A percentile compares a stretch with the other conserved stretches of the same genome.
These are phyloP conservation scores for Tychaedon coryphoeus DNA, from an alignment of 2,113 vertebrate species.

Conservation along the genomic window DNA sequence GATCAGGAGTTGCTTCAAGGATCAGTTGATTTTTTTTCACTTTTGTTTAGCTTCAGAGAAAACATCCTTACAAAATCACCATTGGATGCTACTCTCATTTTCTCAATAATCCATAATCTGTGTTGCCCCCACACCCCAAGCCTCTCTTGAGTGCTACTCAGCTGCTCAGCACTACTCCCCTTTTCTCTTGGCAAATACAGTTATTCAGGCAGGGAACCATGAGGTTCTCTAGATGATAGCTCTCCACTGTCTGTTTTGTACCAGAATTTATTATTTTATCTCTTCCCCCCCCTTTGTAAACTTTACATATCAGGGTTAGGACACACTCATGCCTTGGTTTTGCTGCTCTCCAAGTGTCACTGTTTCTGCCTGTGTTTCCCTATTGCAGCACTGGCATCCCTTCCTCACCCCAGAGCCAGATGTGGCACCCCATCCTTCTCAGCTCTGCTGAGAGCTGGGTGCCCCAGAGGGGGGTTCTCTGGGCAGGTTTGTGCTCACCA, in stretches of 20 bases:
- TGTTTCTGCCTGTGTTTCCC: neutral
- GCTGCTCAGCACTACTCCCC: neutral
- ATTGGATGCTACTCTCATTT: slow-evolving; percentile 38
- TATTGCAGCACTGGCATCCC: rapidly evolving
- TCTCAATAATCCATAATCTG: slow-evolving; percentile 16
- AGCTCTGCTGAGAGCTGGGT: no score
- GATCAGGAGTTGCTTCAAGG: neutral
- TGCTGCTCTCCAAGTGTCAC: neutral
- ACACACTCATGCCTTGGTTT: neutral
- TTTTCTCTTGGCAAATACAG: neutral
- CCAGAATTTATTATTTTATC: neutral
- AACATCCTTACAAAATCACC: slow-evolving; percentile 14
- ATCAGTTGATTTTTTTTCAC: neutral
- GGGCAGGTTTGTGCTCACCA: no score
- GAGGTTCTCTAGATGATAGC: neutral
- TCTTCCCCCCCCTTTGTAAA: neutral
- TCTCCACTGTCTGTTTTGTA: neutral
- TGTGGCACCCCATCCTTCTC: neutral
- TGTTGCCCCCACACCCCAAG: rapidly evolving
- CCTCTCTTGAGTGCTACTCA: neutral
- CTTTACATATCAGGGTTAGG: neutral
- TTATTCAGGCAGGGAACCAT: neutral
- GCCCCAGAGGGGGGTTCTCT: neutral
- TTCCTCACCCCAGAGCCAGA: neutral
- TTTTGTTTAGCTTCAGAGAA: slow-evolving; percentile 50